Base-by-base conservation (phyloP, 2,888 invertebrate species). In the Epistrophe grossulariae region DNA sequence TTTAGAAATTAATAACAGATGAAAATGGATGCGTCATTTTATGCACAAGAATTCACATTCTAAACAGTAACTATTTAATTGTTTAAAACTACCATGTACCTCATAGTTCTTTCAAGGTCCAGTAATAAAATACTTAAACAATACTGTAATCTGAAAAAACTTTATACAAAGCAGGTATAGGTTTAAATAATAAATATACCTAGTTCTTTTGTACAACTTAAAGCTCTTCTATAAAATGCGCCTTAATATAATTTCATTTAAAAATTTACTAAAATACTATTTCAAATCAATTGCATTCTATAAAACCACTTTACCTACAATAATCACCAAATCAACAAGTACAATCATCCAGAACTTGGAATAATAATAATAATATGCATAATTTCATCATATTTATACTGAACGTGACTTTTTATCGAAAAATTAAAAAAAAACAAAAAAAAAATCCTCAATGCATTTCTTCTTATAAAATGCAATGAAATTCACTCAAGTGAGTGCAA, bases 351-450 rank as follows among this genome's bases (percentile, higher is more conserved):
- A 68, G 50, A 68, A 60, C 59, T 71, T 40, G 43, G n/a, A n/a
- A n/a, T n/a, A 24, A 24, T 24, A 24, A 24, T 13, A 60, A 84
- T 64, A 55, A 80, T 66, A 72, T 84, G 71, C 80, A 81, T 72
- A 77, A 77, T 81, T 81, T 78, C 77, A 64, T 83, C 66, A 72
- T 83, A 83, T 83, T 83, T 79, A n/a, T n/a, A 66, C 79, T 52
- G 87, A 87, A 87, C 87, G 87, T 87, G 83, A 87, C 87, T 87
- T 76, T n/a, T 57, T 60, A 24, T 62, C 15, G 31, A 57, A 57
- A 55, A 24, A 28, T 50, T 45, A 5, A 24, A 52, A 24, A 66
- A 74, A 71, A 71, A 78, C 70, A 71, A 71, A 78, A 73, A 71
- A 71, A 55, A 66, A 76, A 64, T 64, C 45, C 13, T 59, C 71